Base-by-base conservation (phyloP, 2,113 vertebrate genomes). In the Octodon degus region DNA sequence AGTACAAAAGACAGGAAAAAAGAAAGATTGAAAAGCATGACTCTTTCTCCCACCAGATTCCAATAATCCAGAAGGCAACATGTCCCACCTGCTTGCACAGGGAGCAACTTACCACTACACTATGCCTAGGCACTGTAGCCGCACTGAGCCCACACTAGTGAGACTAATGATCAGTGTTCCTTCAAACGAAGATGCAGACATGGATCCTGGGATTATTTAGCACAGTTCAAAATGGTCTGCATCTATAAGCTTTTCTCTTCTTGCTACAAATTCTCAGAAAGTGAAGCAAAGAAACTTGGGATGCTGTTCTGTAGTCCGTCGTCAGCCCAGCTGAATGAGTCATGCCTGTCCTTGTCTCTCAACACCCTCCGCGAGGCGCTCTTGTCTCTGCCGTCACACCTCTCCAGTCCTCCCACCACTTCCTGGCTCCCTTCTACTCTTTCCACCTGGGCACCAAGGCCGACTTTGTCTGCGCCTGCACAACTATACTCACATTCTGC, bases 121-220 rank as follows among this genome's bases (percentile, higher is more conserved):
- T 22, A 0, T 1, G 10, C 24, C 70, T 20, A 0, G 10, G 20
- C 0, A 0, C 22, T 1, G 8, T 0, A 4, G 55, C 53, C 24
- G 4, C 9, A 6, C 43, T 22, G 2, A 55, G 34, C 4, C 6
- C 5, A 30, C 11, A 14, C 1, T 0, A 1, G 0, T 2, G 24
- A 22, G 5, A 37, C 13, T 11, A 1, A 10, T 40, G 37, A 20
- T 4, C 24, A 53, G 4, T 5, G 0, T 2, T 27, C 50, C 24
- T 85, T 1, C 2, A 19, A 20, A 7, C 2, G 24, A 19, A 3
- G 12, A 19, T 12, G 68, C 7, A 34, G n/a, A 25, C 2, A 0
- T 4, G 37, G 13, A 16, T 43, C 62, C 34, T 30, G 63, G 16
- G 1, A 0, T 14, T 32, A 20, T 10, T 70, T 53, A 76, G 47